Evolutionary conservation across 1,140 invertebrate species (phyloP), one percentile per base, ranked within the genome.

Genomic region (Drosophila prosaltans): DNA sequence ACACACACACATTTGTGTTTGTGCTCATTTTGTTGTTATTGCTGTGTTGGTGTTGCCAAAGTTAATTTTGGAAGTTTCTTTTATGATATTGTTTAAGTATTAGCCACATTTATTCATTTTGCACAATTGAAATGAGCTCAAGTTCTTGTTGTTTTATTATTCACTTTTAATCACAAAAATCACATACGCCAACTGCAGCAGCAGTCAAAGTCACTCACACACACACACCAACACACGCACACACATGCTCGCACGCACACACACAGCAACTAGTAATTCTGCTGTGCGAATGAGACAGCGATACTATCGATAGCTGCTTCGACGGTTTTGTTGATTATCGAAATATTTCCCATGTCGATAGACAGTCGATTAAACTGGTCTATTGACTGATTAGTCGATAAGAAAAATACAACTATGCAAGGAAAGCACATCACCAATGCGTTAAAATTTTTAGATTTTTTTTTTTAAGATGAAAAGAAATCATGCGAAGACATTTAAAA

Each of bases 221-320:
- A 74, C 45, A 41, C 65, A 67, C 43, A 69, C 64, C 43, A 68
- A 78, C 65, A 58, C 72, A 59, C 69, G 61, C 64, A 66, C 70
- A 66, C 64, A 65, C 74, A 79, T 43, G 58, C 32, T 58, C 28
- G 63, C 36, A 65, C 69, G 67, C 74, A 70, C 81, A 78, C 79
- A 82, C 79, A 86, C 81, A 84, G 83, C 83, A 88, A 86, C 83
- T 86, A 83, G 83, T 86, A 88, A 83, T 85, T 85, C 82, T 85
- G 73, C 73, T 77, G 74, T 65, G 74, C 75, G 75, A 78, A 72
- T 65, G 74, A 64, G 75, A 78, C 61, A 69, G 75, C 73, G 71
- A 73, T 36, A 36, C 3, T 36, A 36, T 36, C 32, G 32, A 36
- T 48, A 77, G 74, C 62, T 60, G 70, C 77, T 81, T 81, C 83